Evolutionary conservation across 1,140 invertebrate species (phyloP), one percentile per base, ranked within the genome.

Genomic region (Eurosta solidaginis): DNA sequence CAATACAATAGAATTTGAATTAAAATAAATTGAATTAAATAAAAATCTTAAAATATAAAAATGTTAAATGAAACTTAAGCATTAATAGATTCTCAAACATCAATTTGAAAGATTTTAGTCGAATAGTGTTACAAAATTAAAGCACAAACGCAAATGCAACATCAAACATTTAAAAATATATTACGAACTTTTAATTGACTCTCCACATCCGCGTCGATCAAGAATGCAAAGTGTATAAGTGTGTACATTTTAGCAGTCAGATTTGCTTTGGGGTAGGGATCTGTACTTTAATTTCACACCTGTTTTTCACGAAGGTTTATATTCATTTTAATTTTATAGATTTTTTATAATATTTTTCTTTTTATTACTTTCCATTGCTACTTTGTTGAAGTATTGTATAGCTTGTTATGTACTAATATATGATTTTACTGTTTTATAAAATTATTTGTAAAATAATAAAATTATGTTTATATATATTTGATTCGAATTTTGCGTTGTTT

Each of bases 101-200:
- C n/a, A n/a, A n/a, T n/a, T n/a, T n/a, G n/a, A n/a, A n/a, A n/a
- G n/a, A n/a, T n/a, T n/a, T n/a, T n/a, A n/a, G n/a, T n/a, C n/a
- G n/a, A n/a, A n/a, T n/a, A n/a, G n/a, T n/a, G n/a, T n/a, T n/a
- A n/a, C n/a, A 59, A 59, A 14, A 27, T 36, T 40, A 42, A 2
- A n/a, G n/a, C 59, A 52, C 20, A 5, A 22, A 52, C 5, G 36
- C 5, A 63, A 36, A 63, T n/a, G n/a, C 17, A 63, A 40, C n/a
- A 42, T 3, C 29, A 68, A n/a, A 68, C 59, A 42, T 2, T 10
- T 68, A 36, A 5, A 68, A 40, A 40, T 42, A n/a, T n/a, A 20
- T 40, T 68, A 68, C 59, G 59, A 68, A 68, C 59, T 68, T 68
- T 59, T 68, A n/a, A n/a, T n/a, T 68, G 36, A n/a, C 59, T 17